Percentiles rank a stretch among this genome's conserved stretches.
Conservation (phyloP, 2,797 vertebrate genomes). For the Toxotes lorentzi region DNA sequence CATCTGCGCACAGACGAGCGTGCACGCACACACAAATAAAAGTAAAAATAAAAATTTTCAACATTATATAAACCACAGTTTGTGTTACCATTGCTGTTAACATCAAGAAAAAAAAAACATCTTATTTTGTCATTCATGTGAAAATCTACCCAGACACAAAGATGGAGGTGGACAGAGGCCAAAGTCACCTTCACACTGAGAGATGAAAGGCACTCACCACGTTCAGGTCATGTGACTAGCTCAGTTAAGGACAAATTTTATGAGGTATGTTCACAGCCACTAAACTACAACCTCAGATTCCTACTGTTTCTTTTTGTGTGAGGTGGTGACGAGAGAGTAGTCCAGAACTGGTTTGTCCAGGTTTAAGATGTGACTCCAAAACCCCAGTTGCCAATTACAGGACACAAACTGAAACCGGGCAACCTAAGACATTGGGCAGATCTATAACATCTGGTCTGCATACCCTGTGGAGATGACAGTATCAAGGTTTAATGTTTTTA, state of each 20-base stretch:
- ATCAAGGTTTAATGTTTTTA: neutral
- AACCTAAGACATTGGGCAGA: too few relatives aligned
- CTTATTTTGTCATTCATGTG: neutral
- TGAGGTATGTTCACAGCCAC: neutral
- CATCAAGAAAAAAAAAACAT: too few relatives aligned
- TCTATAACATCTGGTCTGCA: neutral
- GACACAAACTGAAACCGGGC: neutral
- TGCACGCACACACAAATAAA: neutral
- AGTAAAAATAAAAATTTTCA: neutral
- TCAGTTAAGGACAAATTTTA: neutral
- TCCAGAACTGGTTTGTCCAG: neutral
- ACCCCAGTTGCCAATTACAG: neutral
- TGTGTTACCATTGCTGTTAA: neutral
- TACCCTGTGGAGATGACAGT: neutral
- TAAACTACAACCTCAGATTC: neutral
- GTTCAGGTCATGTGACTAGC: conserved; percentile 5
- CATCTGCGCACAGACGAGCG: conserved; percentile 5
- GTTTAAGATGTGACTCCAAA: conserved; percentile 1
- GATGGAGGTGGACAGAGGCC: neutral
- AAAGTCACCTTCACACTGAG: conserved; percentile 16
- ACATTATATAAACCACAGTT: neutral
- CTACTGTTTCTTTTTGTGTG: neutral
- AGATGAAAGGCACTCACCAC: conserved; percentile 41
- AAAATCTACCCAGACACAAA: neutral
- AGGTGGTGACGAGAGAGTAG: neutral